Evolutionary conservation across 2,888 invertebrate genomes (phyloP).

Genomic region (Miltochrista miniata): DNA sequence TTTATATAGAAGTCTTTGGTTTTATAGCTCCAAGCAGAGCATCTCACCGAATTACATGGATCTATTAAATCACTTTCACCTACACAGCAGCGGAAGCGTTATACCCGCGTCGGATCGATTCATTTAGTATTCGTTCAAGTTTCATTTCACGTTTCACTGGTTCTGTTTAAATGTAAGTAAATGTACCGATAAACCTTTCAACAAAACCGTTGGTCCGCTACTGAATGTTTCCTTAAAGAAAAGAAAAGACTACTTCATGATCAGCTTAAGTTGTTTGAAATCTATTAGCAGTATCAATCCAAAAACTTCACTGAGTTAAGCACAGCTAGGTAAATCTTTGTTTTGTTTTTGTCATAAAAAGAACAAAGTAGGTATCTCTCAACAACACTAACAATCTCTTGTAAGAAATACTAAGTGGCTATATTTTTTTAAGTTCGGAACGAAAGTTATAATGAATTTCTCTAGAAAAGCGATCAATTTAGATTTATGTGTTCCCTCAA

Average conservation of each 20-base stretch:
- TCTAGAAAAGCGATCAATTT: no score
- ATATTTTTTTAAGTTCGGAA: no score
- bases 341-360: no score
- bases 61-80: slow-evolving; percentile 43
- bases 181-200: slow-evolving; percentile 27
- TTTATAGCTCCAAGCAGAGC: slow-evolving; percentile 16
- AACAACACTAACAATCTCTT: no score
- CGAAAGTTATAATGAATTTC: no score
- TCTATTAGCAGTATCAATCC: background rate
- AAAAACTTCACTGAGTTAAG: no score
- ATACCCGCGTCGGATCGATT: slow-evolving; percentile 48
- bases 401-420: no score
- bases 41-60: slow-evolving; percentile 30
- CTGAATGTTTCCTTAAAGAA: slow-evolving; percentile 12
- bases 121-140: slow-evolving; percentile 34
- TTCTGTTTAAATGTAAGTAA: slow-evolving; percentile 31
- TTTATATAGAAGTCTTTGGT: no score
- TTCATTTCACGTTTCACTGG: slow-evolving; percentile 53
- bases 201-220: slow-evolving; percentile 21
- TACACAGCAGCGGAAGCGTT: slow-evolving; percentile 40
- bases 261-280: background rate
- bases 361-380: no score
- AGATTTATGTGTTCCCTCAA: no score
- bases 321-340: no score
- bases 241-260: slow-evolving; percentile 1